Evolutionary conservation across 2,113 vertebrate genomes (phyloP), one percentile per base, ranked within the genome.

Genomic region (Campylomormyrus numenius): DNA sequence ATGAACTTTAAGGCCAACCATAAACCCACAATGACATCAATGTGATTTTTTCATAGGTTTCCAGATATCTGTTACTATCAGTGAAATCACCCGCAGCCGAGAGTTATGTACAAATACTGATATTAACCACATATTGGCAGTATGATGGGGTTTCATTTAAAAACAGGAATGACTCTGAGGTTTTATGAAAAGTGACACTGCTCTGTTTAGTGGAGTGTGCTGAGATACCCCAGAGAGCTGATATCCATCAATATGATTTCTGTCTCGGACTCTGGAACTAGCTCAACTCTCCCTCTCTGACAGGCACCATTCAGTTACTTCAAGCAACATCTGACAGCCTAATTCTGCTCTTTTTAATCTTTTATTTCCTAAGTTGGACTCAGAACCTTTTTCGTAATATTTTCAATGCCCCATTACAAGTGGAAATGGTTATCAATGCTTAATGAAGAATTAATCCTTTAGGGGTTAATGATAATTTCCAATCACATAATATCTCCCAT

Each of bases 181-280:
- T 52, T 85, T 85, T 45, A 46, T 58, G 13, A 45, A 31, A 50
- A 56, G 89, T 39, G 80, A 85, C 49, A 84, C 10, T 27, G 45
- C 7, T 83, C 50, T 52, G 24, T 89, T 89, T 80, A 9, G 77
- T 13, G 45, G 31, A 50, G 52, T 53, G 42, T 53, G n/a, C 5
- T 35, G 50, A 62, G 39, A 46, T 31, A 42, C 50, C 39, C 11
- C 21, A 89, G 52, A 85, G 52, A 89, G 77, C 49, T 49, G 35
- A 85, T 45, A 89, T 85, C 80, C 80, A 89, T 89, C 80, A 27
- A 27, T 31, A 89, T 15, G 13, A 62, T 85, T 89, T 85, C 89
- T 85, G 53, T 85, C 80, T 84, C 3, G 6, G 80, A 62, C 39
- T 56, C 9, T 85, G 49, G 42, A 5, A 56, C 31, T 45, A 56